These are phyloP conservation scores for Rhinogobio ventralis DNA, from an alignment of 2,797 vertebrate genomes.

Conservation along the genomic window DNA sequence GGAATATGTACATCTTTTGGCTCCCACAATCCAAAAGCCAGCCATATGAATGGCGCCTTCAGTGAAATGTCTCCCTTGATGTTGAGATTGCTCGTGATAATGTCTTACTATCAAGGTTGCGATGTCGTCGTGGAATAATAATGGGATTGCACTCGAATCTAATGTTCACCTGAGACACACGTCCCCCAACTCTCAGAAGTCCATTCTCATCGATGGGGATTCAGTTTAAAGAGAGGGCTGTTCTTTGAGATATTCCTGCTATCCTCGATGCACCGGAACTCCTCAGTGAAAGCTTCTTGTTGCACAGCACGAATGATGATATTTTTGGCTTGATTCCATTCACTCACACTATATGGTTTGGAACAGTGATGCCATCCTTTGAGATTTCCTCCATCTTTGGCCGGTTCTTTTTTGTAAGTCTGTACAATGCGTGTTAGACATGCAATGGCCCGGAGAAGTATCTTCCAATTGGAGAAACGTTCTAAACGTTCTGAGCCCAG, in stretches of 20 bases:
- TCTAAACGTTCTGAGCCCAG: not conserved
- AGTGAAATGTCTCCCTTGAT: conserved; percentile 16
- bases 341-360: not conserved
- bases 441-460: not conserved
- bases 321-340: not conserved
- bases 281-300: not conserved
- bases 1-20: conserved; percentile 17
- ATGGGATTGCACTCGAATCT: no score
- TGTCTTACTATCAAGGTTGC: not conserved
- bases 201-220: no score
- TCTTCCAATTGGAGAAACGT: not conserved
- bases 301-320: not conserved
- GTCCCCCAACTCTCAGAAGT: no score
- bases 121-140: no score
- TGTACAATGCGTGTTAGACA: not conserved
- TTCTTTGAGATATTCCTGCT: not conserved
- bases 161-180: no score
- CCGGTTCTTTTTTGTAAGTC: not conserved
- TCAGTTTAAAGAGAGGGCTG: not conserved
- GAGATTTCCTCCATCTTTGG: not conserved
- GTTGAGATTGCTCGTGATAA: not conserved
- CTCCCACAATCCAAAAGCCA: conserved; percentile 41
- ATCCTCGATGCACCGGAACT: not conserved
- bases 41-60: conserved; percentile 12
- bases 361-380: not conserved